These are phyloP conservation scores for Loxodonta africana DNA, from an alignment of 2,113 vertebrate genomes.

Conservation along the genomic window DNA sequence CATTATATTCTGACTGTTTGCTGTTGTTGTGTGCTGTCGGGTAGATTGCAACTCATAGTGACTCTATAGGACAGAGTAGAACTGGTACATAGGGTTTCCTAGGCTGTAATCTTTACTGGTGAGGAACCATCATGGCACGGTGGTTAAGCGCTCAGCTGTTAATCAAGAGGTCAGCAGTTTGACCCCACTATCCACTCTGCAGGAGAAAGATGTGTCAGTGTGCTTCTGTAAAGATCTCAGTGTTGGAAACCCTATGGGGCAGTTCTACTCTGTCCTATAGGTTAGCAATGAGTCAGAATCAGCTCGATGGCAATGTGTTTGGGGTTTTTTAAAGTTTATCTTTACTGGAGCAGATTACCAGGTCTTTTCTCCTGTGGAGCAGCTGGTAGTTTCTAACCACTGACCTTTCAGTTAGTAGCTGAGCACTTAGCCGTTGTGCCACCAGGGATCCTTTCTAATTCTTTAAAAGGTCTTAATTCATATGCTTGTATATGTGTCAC, in stretches of 20 bases:
- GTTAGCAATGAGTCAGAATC: not conserved
- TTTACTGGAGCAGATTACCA: not conserved
- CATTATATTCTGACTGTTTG: not conserved
- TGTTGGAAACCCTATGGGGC: too few relatives aligned
- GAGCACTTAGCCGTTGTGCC: not conserved
- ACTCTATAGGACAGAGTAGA: not conserved
- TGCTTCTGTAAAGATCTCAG: too few relatives aligned
- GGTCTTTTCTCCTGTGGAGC: too few relatives aligned
- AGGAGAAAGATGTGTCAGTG: too few relatives aligned
- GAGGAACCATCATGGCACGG: not conserved
- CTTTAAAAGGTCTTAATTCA: conserved; percentile 17
- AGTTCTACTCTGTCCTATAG: not conserved
- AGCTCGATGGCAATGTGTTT: not conserved
- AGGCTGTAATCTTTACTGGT: not conserved
- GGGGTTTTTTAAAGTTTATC: not conserved
- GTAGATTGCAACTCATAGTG: not conserved
- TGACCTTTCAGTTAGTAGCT: not conserved
- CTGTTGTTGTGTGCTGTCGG: not conserved
- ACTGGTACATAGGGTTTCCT: not conserved
- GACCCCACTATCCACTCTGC: too few relatives aligned
- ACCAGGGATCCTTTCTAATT: not conserved
- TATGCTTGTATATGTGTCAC: not conserved
- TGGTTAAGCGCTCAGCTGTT: not conserved
- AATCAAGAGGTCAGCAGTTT: not conserved
- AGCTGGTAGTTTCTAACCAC: too few relatives aligned